Conservation (phyloP, 2,113 vertebrate species). For the Polypterus senegalus region DNA sequence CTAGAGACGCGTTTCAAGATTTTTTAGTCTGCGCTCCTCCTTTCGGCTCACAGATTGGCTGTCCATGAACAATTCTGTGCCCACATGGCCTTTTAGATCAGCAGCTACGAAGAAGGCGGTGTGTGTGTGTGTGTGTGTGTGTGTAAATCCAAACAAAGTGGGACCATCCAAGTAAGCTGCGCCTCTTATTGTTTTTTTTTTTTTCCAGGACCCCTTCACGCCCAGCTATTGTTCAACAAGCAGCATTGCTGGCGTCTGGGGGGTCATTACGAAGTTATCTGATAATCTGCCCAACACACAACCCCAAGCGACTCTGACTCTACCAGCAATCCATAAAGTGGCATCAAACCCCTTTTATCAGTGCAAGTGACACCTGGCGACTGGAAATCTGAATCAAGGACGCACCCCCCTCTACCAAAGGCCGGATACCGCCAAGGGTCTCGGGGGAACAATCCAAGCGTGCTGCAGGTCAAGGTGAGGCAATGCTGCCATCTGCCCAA, state of each 20-base stretch:
- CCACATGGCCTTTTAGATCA: too few species aligned
- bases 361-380: conserved; percentile 17
- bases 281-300: conserved; percentile 9
- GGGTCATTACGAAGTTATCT: conserved; percentile 23
- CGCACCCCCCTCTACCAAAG: conserved; percentile 15
- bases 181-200: too few species aligned
- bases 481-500: conserved; percentile 35
- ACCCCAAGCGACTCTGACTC: conserved; percentile 2
- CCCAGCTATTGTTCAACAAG: conserved; percentile 1
- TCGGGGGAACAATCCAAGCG: neutral
- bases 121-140: too few species aligned
- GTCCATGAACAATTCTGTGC: too few species aligned
- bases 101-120: too few species aligned
- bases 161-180: too few species aligned
- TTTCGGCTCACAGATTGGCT: too few species aligned
- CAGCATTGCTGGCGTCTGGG: conserved; percentile 7
- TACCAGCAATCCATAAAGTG: conserved; percentile 23
- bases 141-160: too few species aligned
- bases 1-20: too few species aligned
- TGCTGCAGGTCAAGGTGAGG: conserved; percentile 38
- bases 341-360: conserved; percentile 30
- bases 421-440: neutral
- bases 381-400: conserved; percentile 22
- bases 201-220: too few species aligned
- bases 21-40: too few species aligned